phyloP scores from a whole-genome alignment of 1,140 invertebrate genomes.

The Diachasma alloeum region DNA sequence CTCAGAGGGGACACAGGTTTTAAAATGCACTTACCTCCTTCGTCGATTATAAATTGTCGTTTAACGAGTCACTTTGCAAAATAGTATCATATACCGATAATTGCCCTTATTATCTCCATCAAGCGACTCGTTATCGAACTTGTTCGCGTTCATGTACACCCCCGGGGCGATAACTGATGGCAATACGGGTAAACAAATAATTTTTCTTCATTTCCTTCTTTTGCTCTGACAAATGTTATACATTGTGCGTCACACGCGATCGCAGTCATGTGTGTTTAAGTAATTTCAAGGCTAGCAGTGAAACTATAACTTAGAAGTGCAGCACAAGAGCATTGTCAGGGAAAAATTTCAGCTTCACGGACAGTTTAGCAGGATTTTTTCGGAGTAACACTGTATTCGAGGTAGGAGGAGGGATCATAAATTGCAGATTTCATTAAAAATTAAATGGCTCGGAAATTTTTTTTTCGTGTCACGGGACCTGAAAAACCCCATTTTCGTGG shows the following conservation, averaged over 20 bases:
- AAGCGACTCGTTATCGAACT: background rate
- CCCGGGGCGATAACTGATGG: background rate
- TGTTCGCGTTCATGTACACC: background rate
- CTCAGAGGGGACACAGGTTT: background rate
- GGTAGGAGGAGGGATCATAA: too few species aligned
- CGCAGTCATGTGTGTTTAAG: constrained; percentile 27
- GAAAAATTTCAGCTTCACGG: too few species aligned
- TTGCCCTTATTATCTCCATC: constrained; percentile 2
- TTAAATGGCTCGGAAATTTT: too few species aligned
- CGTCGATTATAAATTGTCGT: background rate
- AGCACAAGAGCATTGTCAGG: too few species aligned
- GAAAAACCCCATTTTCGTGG: too few species aligned
- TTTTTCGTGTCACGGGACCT: too few species aligned
- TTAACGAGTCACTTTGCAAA: background rate
- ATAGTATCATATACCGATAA: background rate
- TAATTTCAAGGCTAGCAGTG: too few species aligned
- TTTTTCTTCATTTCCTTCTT: background rate
- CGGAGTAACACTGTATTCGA: too few species aligned
- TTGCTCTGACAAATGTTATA: background rate
- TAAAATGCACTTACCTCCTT: background rate
- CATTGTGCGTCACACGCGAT: background rate
- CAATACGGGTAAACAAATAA: background rate
- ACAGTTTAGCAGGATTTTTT: too few species aligned
- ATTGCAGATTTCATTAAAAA: too few species aligned
- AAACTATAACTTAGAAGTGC: too few species aligned